phyloP scores from a whole-genome alignment of 2,888 invertebrate genomes.

The Heliconius cydno region DNA sequence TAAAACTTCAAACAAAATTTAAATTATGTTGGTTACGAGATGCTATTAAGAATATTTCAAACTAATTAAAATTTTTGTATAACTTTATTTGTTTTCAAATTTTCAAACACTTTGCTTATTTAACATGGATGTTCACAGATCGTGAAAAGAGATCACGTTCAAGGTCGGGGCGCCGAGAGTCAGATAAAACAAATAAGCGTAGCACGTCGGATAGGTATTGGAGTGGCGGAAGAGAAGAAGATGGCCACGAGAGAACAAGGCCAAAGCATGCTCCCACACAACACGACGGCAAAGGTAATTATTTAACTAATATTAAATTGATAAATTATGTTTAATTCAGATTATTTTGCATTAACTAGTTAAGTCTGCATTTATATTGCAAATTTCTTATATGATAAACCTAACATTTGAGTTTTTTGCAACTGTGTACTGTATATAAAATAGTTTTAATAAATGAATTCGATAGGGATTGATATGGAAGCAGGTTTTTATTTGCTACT shows the following conservation, averaged over 20 bases:
- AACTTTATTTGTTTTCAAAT: neutral
- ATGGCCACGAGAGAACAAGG: conserved; percentile 67
- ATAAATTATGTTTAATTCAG: too few relatives aligned
- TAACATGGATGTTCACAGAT: conserved; percentile 53
- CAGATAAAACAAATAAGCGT: conserved; percentile 72
- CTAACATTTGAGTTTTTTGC: too few relatives aligned
- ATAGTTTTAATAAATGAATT: too few relatives aligned
- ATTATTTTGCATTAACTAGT: neutral
- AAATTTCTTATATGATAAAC: neutral
- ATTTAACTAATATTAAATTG: neutral
- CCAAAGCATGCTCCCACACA: conserved; percentile 65
- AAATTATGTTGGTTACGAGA: too few relatives aligned
- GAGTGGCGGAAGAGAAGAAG: conserved; percentile 69
- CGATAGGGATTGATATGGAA: too few relatives aligned
- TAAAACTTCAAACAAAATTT: too few relatives aligned
- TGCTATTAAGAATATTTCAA: too few relatives aligned
- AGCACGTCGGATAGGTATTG: conserved; percentile 73
- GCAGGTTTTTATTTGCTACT: too few relatives aligned
- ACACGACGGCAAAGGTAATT: conserved; percentile 70
- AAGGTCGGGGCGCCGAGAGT: conserved; percentile 71
- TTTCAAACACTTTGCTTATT: neutral
- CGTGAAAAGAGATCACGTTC: conserved; percentile 77
- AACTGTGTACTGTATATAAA: too few relatives aligned
- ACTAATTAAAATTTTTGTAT: too few relatives aligned
- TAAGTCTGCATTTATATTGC: neutral